Conservation (phyloP, 1,140 invertebrate genomes). For the Lepidurus apus region DNA sequence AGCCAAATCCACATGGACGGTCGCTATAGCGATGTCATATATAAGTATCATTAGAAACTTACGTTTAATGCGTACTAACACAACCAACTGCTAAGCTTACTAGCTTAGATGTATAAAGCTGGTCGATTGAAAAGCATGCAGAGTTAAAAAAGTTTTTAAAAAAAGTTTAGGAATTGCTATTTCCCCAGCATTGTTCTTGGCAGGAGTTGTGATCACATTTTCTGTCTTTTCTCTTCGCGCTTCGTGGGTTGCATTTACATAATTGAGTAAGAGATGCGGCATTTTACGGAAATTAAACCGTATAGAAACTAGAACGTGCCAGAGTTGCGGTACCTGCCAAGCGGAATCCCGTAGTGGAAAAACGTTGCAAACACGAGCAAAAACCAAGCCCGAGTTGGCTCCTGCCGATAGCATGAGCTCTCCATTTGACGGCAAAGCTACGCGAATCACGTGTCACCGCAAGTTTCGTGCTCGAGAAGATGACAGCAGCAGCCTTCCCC, state of each 20-base stretch:
- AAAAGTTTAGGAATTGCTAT: background rate
- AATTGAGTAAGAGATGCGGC: background rate
- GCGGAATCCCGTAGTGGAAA: background rate
- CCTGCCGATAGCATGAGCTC: background rate
- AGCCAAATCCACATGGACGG: background rate
- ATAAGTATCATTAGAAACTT: background rate
- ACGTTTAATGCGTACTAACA: background rate
- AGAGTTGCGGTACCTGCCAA: background rate
- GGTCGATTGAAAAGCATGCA: too few relatives aligned
- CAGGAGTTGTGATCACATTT: background rate
- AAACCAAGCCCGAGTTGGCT: slow-evolving; percentile 8
- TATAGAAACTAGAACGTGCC: background rate
- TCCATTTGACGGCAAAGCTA: background rate
- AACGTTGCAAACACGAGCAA: background rate
- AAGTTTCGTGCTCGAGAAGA: background rate
- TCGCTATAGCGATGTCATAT: background rate
- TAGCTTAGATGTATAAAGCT: too few relatives aligned
- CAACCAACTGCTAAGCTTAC: background rate
- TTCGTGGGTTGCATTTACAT: background rate
- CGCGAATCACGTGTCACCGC: slow-evolving; percentile 1
- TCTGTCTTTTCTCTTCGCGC: background rate
- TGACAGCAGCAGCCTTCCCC: background rate
- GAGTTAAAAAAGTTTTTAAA: too few relatives aligned
- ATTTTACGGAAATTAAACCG: background rate
- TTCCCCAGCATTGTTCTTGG: background rate